Evolutionary conservation across 2,888 invertebrate genomes (phyloP).

Genomic region (Lysandra bellargus): DNA sequence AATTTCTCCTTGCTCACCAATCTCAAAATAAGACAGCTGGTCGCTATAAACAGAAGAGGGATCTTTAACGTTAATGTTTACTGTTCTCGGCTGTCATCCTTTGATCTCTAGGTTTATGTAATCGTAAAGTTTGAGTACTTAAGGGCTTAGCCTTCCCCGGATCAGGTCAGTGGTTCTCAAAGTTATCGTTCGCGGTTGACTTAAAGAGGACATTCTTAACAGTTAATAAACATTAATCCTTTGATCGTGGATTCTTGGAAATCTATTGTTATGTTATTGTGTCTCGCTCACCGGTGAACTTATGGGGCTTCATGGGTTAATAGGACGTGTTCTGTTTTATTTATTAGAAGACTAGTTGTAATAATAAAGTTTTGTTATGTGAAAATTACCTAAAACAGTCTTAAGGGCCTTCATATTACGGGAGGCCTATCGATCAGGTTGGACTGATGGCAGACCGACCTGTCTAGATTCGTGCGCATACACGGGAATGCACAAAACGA

Average conservation of each 20-base stretch:
- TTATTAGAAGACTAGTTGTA: neutral
- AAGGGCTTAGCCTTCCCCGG: neutral
- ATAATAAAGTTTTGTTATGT: too few species aligned
- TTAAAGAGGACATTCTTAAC: neutral
- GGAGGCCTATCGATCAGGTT: too few species aligned
- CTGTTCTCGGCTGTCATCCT: neutral
- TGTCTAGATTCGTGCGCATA: too few species aligned
- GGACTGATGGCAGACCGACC: too few species aligned
- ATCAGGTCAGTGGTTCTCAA: neutral
- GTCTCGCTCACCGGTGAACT: too few species aligned
- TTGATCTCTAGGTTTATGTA: slow-evolving; percentile 17
- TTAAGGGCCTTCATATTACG: too few species aligned
- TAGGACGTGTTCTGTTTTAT: neutral
- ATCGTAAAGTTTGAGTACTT: slow-evolving; percentile 17
- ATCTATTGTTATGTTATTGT: too few species aligned
- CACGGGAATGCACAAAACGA: too few species aligned
- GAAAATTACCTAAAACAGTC: too few species aligned
- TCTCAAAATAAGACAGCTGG: neutral
- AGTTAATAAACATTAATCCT: neutral
- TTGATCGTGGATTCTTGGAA: too few species aligned
- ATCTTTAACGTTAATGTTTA: slow-evolving; percentile 11
- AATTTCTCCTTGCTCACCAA: neutral
- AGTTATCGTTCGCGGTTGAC: neutral
- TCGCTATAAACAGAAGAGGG: neutral
- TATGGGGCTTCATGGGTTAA: too few species aligned